These are phyloP conservation scores for Aphis craccivora DNA, from an alignment of 1,140 invertebrate genomes.

Conservation along the genomic window DNA sequence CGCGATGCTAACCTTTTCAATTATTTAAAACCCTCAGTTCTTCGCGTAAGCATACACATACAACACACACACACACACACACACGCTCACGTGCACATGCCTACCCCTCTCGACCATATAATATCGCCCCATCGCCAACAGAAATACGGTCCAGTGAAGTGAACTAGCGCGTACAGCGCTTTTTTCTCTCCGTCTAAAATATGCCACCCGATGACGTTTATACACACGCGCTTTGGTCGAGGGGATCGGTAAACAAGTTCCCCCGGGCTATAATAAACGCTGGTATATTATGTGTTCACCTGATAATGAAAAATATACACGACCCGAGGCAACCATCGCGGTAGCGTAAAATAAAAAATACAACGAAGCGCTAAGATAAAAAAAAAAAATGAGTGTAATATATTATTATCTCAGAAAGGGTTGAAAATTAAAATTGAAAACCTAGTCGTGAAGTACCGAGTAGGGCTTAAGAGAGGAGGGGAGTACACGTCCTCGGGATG, in stretches of 20 bases:
- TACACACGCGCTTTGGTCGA: background rate
- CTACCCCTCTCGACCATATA: background rate
- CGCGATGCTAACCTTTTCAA: background rate
- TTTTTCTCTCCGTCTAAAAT: background rate
- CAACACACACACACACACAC: background rate
- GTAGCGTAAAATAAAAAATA: background rate
- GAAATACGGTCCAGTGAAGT: background rate
- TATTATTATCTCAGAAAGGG: conserved; percentile 4
- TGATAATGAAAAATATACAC: conserved; percentile 57
- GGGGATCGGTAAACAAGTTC: conserved; percentile 28
- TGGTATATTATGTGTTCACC: conserved; percentile 7
- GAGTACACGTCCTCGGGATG: background rate
- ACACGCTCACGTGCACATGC: background rate
- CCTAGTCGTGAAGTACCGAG: background rate
- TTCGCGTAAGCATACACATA: background rate
- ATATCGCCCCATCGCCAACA: background rate
- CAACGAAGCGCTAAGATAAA: background rate
- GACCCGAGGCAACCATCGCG: background rate
- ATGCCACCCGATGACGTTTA: background rate
- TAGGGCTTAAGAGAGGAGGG: background rate
- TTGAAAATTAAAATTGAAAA: conserved; percentile 53
- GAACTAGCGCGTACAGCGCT: background rate
- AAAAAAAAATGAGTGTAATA: background rate
- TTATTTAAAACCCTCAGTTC: background rate
- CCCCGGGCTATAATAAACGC: conserved; percentile 29